Evolutionary conservation across 2,113 vertebrate species (phyloP).

Genomic region (Seriola quinqueradiata): DNA sequence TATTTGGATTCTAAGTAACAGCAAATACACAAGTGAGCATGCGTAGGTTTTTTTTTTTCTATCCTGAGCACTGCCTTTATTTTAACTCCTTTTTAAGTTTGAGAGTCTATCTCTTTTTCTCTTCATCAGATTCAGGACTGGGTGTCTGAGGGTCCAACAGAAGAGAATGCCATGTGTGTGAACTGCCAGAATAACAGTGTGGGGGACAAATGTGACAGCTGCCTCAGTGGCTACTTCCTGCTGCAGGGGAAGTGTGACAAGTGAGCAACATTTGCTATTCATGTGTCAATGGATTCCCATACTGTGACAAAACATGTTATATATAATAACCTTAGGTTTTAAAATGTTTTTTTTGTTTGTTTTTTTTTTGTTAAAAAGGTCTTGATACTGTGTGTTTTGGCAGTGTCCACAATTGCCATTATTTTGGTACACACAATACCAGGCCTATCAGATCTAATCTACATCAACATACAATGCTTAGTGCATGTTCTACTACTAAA

Average conservation of each 20-base stretch:
- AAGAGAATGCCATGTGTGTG: slow-evolving; percentile 91
- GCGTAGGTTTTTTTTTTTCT: no score
- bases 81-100: neutral
- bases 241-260: slow-evolving; percentile 92
- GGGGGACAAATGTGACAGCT: slow-evolving; percentile 93
- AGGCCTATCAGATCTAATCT: neutral
- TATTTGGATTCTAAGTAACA: neutral
- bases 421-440: neutral
- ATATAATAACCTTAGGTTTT: no score
- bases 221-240: slow-evolving; percentile 91
- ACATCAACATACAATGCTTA: neutral
- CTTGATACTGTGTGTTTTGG: neutral
- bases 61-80: neutral
- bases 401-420: neutral
- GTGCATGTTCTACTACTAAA: neutral
- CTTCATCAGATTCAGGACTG: slow-evolving; percentile 86
- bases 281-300: neutral
- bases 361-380: no score
- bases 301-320: no score
- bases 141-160: slow-evolving; percentile 89
- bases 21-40: neutral
- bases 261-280: slow-evolving; percentile 77
- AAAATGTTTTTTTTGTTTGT: no score
- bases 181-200: slow-evolving; percentile 94
- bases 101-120: neutral